phyloP scores from a whole-genome alignment of 2,113 vertebrate genomes.

The Rhinolophus ferrumequinum region DNA sequence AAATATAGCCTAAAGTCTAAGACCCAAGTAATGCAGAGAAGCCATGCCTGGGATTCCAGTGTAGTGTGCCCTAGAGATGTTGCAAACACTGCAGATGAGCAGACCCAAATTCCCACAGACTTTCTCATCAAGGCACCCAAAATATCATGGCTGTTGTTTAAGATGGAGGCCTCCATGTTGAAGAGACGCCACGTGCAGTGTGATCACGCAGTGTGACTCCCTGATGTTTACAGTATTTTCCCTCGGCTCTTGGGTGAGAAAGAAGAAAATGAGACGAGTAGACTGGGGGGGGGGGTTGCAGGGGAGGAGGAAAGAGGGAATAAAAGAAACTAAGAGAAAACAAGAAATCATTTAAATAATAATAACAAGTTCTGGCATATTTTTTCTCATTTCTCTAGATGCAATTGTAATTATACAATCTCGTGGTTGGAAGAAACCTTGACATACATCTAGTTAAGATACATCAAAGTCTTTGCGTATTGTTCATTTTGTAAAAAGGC shows the following conservation, averaged over 20 bases:
- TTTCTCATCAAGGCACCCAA: not conserved
- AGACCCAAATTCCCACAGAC: not conserved
- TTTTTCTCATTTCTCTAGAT: not conserved
- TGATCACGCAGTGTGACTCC: rapidly evolving
- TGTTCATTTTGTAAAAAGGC: not conserved
- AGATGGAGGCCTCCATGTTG: not conserved
- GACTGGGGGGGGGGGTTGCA: not conserved
- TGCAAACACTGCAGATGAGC: not conserved
- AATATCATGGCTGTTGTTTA: not conserved
- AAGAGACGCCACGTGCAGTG: not conserved
- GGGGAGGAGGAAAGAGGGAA: not conserved
- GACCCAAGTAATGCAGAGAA: not conserved
- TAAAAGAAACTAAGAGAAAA: not conserved
- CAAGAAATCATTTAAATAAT: not conserved
- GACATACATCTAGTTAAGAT: not conserved
- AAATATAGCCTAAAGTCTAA: not conserved
- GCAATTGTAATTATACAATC: not conserved
- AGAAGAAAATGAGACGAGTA: not conserved
- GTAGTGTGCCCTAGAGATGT: not conserved
- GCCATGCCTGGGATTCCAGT: not conserved
- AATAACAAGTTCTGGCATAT: not conserved
- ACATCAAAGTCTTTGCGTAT: not conserved
- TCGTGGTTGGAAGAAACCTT: not conserved
- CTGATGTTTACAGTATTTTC: not conserved
- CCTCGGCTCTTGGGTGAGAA: not conserved